Evolutionary conservation across 1,140 invertebrate species (phyloP).

Genomic region (Drosophila busckii): DNA sequence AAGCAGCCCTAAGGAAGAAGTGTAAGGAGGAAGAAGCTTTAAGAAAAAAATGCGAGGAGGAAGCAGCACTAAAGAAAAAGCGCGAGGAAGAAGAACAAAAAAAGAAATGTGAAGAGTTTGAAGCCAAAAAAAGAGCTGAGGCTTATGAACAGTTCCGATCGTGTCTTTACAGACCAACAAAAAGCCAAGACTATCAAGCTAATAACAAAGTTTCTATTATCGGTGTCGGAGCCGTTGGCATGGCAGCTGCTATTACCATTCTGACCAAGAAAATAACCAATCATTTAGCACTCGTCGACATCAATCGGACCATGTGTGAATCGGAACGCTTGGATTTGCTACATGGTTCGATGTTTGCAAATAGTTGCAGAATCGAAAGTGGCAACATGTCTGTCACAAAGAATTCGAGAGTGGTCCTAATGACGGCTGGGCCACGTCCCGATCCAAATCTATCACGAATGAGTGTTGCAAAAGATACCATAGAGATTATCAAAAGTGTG

Average conservation of each 20-base stretch:
- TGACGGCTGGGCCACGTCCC: neutral
- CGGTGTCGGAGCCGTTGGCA: slow-evolving; percentile 27
- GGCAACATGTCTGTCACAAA: neutral
- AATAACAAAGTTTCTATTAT: slow-evolving; percentile 34
- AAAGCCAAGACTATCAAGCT: slow-evolving; percentile 5
- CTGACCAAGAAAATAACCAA: slow-evolving; percentile 20
- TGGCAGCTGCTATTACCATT: slow-evolving; percentile 21
- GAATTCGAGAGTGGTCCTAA: slow-evolving; percentile 21
- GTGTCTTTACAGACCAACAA: slow-evolving; percentile 8
- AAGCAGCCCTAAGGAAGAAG: neutral
- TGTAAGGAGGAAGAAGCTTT: neutral
- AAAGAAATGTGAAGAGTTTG: neutral
- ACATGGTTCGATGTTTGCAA: slow-evolving; percentile 24
- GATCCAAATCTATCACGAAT: neutral
- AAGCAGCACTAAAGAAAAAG: neutral
- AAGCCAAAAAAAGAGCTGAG: too few species aligned
- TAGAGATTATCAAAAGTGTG: slow-evolving; percentile 89
- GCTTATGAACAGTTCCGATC: neutral
- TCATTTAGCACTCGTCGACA: slow-evolving; percentile 23
- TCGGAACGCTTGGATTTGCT: slow-evolving; percentile 13
- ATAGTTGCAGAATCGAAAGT: slow-evolving; percentile 6
- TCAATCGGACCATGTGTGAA: neutral
- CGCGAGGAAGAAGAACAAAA: neutral
- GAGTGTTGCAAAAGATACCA: slow-evolving; percentile 89
- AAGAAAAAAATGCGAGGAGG: neutral